phyloP scores from a whole-genome alignment of 2,888 invertebrate genomes.

The Oscheius onirici region DNA sequence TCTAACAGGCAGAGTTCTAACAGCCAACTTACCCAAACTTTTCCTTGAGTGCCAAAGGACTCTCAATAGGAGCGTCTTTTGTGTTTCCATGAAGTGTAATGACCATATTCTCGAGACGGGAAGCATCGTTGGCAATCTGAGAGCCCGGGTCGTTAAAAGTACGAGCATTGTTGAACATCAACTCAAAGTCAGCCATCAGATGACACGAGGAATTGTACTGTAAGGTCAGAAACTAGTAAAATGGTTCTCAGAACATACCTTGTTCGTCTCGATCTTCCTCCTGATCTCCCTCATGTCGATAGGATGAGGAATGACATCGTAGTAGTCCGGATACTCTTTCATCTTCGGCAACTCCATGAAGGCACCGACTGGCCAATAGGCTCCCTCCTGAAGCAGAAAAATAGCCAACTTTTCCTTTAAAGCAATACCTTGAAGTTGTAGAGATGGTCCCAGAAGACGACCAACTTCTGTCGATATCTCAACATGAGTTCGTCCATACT shows the following conservation, averaged over 20 bases:
- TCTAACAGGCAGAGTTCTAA: neutral
- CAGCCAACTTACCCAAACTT: constrained; percentile 40
- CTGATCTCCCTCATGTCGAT: constrained; percentile 89
- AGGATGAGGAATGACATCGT: constrained; percentile 92
- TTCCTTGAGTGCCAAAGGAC: constrained; percentile 38
- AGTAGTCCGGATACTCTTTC: constrained; percentile 94
- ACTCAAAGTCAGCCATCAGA: constrained; percentile 67
- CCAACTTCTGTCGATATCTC: constrained; percentile 74
- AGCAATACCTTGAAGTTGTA: constrained; percentile 72
- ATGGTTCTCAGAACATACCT: constrained; percentile 38
- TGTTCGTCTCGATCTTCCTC: constrained; percentile 72
- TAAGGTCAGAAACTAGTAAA: constrained; percentile 34
- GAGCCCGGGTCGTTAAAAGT: constrained; percentile 96
- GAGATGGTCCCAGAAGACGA: constrained; percentile 80
- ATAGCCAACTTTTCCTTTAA: neutral
- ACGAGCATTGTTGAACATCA: constrained; percentile 98
- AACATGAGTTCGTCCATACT: constrained; percentile 65
- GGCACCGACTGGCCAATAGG: constrained; percentile 84
- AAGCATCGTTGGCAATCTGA: constrained; percentile 78
- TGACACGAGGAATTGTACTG: constrained; percentile 62
- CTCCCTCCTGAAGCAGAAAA: constrained; percentile 74
- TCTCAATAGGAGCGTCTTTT: constrained; percentile 37
- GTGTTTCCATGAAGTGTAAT: constrained; percentile 24
- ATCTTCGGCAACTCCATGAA: constrained; percentile 97
- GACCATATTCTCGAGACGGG: constrained; percentile 39